Conservation (phyloP, 2,797 vertebrate genomes). For the Tamandua tetradactyla region DNA sequence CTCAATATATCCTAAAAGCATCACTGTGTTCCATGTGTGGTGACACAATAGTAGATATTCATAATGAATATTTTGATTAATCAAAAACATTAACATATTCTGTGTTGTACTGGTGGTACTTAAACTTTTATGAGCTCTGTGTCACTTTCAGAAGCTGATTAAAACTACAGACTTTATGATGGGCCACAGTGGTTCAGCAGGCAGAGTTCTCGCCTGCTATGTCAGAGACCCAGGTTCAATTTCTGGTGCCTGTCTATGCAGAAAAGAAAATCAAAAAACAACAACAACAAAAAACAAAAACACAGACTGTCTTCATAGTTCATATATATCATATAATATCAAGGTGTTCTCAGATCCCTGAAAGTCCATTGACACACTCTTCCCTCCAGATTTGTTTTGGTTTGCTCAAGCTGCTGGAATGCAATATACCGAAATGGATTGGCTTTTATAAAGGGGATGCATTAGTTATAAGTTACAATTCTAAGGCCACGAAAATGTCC, state of each 20-base stretch:
- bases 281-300: too few relatives aligned
- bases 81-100: background rate
- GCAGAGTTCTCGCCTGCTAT: too few relatives aligned
- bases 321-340: background rate
- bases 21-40: background rate
- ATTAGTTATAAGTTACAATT: too few relatives aligned
- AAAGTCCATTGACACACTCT: background rate
- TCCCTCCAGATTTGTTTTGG: too few relatives aligned
- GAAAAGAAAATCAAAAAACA: too few relatives aligned
- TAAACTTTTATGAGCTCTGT: background rate
- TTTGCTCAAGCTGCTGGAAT: too few relatives aligned
- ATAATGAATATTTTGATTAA: background rate
- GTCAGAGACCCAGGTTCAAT: too few relatives aligned
- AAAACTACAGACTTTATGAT: background rate
- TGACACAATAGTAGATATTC: background rate
- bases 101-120: background rate
- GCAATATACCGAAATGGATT: too few relatives aligned
- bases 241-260: too few relatives aligned
- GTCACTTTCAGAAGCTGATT: background rate
- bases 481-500: too few relatives aligned
- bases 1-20: background rate
- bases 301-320: background rate
- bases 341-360: background rate
- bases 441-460: too few relatives aligned
- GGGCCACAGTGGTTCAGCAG: too few relatives aligned